Evolutionary conservation across 2,113 vertebrate species (phyloP).

Genomic region (Enhydra lutris): DNA sequence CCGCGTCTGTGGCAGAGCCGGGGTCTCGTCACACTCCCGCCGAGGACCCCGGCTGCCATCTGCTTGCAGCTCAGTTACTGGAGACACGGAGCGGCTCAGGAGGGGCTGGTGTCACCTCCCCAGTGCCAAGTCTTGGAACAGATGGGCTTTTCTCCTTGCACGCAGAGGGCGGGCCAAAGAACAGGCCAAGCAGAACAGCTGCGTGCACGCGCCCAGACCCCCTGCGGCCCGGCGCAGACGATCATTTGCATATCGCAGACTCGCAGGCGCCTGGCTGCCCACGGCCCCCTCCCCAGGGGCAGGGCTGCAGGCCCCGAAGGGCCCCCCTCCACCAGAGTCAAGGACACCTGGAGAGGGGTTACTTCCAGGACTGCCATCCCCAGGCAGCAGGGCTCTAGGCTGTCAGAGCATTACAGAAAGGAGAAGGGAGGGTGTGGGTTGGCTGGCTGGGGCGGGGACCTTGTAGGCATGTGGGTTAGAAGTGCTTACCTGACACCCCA

Average conservation of each 20-base stretch:
- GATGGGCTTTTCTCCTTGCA: not conserved
- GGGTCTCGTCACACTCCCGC: not conserved
- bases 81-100: fast-evolving
- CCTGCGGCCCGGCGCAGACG: not conserved
- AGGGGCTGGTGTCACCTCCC: not conserved
- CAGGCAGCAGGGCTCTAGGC: not conserved
- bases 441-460: not conserved
- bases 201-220: not conserved
- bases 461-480: not conserved
- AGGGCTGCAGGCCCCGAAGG: not conserved
- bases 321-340: too few species aligned
- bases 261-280: not conserved
- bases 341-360: fast-evolving
- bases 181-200: not conserved
- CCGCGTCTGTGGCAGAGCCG: not conserved
- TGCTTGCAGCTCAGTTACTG: not conserved
- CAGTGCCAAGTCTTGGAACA: not conserved
- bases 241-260: not conserved
- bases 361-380: not conserved
- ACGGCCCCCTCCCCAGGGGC: not conserved
- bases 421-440: not conserved
- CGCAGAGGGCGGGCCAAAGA: not conserved
- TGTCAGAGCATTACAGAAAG: not conserved
- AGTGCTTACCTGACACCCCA: not conserved
- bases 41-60: not conserved